Base-by-base conservation (phyloP, 2,888 invertebrate genomes). In the Euphydryas editha region DNA sequence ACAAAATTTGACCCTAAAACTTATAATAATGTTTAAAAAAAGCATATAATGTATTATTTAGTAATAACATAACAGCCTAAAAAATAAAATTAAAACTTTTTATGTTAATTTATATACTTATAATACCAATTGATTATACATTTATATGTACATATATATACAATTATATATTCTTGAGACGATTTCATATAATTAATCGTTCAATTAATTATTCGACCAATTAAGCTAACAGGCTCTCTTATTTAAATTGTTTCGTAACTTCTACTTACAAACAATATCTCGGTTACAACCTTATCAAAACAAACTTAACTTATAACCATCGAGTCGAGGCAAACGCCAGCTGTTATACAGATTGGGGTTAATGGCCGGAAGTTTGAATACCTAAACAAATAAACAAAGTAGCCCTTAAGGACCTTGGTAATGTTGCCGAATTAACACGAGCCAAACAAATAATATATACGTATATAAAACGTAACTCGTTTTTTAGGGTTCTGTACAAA, bases 331-430 rank as follows among this genome's bases (percentile, higher is more conserved):
- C 18, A 47, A 20, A n/a, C 47, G 10, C 10, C 47, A 47, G 47
- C 47, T 47, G 47, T 47, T 46, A 20, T 20, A 47, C 10, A 18
- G 18, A 20, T 20, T 10, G 18, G 47, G 47, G 47, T 47, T 47
- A 47, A 47, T 47, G 47, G 47, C 18, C 47, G 47, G 47, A 47
- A 47, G 47, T 47, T 47, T 47, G 42, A n/a, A 44, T n/a, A 44
- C 42, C 15, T 44, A 44, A 44, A 44, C 42, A 44, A 44, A 44
- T 44, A 44, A n/a, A 44, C 42, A 44, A 44, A 44, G 15, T 44
- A 44, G 15, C 15, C 42, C 39, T 39, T 39, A n/a, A 44, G 42
- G n/a, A n/a, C 6, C n/a, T n/a, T n/a, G 30, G 30, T 30, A 30
- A 44, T 44, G 42, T 44, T n/a, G n/a, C 15, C n/a, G n/a, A 44